Conservation (phyloP, 2,888 invertebrate genomes). For the Tenthredo mesomela region DNA sequence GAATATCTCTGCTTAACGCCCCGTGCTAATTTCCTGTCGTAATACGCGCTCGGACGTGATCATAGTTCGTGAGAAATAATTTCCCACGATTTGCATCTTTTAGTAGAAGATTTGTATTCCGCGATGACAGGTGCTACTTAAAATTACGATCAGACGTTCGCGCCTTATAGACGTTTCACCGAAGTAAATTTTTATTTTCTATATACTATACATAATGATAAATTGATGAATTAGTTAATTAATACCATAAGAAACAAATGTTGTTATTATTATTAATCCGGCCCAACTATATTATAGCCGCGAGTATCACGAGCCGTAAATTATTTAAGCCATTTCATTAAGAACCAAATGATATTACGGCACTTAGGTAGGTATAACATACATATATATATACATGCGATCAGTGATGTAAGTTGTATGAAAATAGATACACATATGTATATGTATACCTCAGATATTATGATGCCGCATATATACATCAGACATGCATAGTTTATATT, state of each 20-base stretch:
- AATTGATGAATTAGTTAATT: conserved; percentile 31
- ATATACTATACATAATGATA: not conserved
- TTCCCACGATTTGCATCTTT: conserved; percentile 46
- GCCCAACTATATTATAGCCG: conserved; percentile 5
- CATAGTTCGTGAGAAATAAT: conserved; percentile 36
- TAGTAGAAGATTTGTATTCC: conserved; percentile 13
- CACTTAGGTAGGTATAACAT: not conserved
- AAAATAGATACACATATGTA: not conserved
- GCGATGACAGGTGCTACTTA: conserved; percentile 30
- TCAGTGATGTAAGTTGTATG: conserved; percentile 24
- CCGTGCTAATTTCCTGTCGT: conserved; percentile 30
- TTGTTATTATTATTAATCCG: not conserved
- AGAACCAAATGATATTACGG: not conserved
- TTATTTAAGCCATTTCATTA: conserved; percentile 30
- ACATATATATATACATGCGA: not conserved
- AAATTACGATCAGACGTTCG: not conserved
- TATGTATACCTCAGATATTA: not conserved
- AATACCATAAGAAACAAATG: conserved; percentile 11
- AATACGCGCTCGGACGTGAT: conserved; percentile 10
- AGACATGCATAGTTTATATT: not conserved
- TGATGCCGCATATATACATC: not conserved
- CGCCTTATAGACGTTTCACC: not conserved
- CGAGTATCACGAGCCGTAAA: conserved; percentile 12
- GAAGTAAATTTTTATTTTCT: not conserved
- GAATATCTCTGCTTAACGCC: conserved; percentile 31